Percentiles rank a stretch among this genome's conserved stretches.
Evolutionary conservation across 2,797 vertebrate genomes (phyloP).

Genomic region (Amniataba percoides): DNA sequence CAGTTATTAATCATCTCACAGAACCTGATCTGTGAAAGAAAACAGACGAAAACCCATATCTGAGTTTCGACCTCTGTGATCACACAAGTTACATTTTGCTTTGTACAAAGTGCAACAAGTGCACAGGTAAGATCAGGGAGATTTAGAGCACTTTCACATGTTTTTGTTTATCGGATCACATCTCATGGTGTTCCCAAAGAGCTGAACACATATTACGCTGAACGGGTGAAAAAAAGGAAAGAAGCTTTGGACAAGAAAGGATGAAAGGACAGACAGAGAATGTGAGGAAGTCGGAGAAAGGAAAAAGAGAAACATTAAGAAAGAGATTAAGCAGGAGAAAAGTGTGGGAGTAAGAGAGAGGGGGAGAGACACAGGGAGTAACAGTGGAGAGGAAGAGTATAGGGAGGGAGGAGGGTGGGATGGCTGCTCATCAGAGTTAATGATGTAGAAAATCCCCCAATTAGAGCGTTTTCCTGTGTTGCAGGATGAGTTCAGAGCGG

Average conservation of each 20-base stretch:
- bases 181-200: not conserved
- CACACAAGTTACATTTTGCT: not conserved
- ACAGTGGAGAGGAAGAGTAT: constrained; percentile 38
- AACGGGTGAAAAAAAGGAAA: constrained; percentile 17
- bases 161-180: constrained; percentile 20
- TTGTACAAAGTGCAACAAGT: not conserved
- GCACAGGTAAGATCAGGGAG: not conserved
- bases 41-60: not conserved
- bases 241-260: constrained; percentile 12
- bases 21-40: constrained; percentile 5
- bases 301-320: constrained; percentile 60
- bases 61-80: not conserved
- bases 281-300: constrained; percentile 48
- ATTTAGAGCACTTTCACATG: constrained; percentile 8
- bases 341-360: constrained; percentile 60
- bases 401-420: constrained; percentile 59
- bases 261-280: constrained; percentile 40
- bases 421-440: constrained; percentile 85
- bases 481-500: constrained; percentile 87
- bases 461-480: constrained; percentile 88
- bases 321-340: constrained; percentile 65
- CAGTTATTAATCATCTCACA: constrained; percentile 4
- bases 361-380: constrained; percentile 28
- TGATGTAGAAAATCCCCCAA: constrained; percentile 91
- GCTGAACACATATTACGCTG: not conserved